Percentiles rank a stretch among this genome's conserved stretches.
Conservation (phyloP, 30 jellyfish, hydroid and myxozoan species). For the Mastigias papua region DNA sequence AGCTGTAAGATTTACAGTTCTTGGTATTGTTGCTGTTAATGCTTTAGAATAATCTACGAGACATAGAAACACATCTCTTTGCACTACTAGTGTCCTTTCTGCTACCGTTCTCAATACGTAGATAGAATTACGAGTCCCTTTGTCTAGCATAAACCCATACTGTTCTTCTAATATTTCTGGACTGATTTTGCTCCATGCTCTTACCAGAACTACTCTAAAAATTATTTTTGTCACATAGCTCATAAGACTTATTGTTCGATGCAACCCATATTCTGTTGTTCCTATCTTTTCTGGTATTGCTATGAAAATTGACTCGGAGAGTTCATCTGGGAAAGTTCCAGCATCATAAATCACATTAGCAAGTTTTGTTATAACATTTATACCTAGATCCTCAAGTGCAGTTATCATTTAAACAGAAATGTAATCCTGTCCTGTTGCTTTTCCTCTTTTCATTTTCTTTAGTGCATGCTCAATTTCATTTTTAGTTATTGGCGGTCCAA, state of each 20-base stretch:
- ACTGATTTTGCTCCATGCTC: not conserved
- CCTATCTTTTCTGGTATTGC: conserved; percentile 27
- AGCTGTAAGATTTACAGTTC: no score
- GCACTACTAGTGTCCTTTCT: conserved; percentile 13
- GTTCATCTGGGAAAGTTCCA: conserved; percentile 19
- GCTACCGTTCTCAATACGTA: not conserved
- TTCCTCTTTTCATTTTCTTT: no score
- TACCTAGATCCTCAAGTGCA: no score
- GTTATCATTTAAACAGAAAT: no score
- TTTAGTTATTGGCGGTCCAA: no score
- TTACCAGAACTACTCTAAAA: not conserved
- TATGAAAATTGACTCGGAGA: conserved; percentile 12
- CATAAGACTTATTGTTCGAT: conserved; percentile 38
- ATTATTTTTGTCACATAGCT: conserved; percentile 20
- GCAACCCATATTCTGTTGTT: conserved; percentile 21
- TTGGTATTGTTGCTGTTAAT: no score
- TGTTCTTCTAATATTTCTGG: conserved; percentile 15
- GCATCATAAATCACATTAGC: conserved; percentile 1
- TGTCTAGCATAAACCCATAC: conserved; percentile 12
- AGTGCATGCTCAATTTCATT: no score
- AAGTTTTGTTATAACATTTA: not conserved
- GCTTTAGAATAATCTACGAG: conserved; percentile 64
- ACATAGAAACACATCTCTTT: conserved; percentile 14
- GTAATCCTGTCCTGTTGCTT: no score
- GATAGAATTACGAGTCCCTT: conserved; percentile 13